A percentile compares a stretch with the other conserved stretches of the same genome.
phyloP scores from a whole-genome alignment of 2,113 vertebrate species.

The Proteles cristata region DNA sequence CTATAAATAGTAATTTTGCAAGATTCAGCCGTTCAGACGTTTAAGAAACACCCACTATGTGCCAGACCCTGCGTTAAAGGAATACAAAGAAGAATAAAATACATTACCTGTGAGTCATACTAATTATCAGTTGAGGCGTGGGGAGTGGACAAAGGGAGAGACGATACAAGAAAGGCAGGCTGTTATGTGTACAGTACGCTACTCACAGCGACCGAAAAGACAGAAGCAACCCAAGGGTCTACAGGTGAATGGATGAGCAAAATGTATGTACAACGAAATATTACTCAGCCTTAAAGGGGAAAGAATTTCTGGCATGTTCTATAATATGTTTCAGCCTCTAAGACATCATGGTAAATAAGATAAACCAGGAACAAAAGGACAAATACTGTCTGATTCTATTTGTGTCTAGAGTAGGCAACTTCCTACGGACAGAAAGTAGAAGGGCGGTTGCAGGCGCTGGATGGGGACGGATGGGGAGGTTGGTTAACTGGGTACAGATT shows the following conservation, averaged over 20 bases:
- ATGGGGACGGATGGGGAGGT: not conserved
- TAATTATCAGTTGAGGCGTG: not conserved
- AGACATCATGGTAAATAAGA: not conserved
- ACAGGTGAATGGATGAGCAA: not conserved
- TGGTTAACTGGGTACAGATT: not conserved
- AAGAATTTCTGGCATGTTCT: not conserved
- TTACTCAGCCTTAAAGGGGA: not conserved
- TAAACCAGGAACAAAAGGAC: not conserved
- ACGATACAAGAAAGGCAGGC: not conserved
- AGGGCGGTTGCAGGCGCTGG: not conserved
- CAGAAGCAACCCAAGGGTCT: not conserved
- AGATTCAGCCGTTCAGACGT: not conserved
- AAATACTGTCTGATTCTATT: not conserved
- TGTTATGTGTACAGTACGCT: not conserved
- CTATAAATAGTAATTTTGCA: not conserved
- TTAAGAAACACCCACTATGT: not conserved
- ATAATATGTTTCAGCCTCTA: not conserved
- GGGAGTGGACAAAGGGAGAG: not conserved
- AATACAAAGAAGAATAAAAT: conserved; percentile 38
- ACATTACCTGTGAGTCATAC: not conserved
- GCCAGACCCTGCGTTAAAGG: not conserved
- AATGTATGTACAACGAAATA: not conserved
- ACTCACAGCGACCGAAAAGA: not conserved
- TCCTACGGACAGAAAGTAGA: not conserved
- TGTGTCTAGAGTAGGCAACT: not conserved